Base-by-base conservation (phyloP, 64 coral and sea anemone genomes). In the Anthopleura sola region DNA sequence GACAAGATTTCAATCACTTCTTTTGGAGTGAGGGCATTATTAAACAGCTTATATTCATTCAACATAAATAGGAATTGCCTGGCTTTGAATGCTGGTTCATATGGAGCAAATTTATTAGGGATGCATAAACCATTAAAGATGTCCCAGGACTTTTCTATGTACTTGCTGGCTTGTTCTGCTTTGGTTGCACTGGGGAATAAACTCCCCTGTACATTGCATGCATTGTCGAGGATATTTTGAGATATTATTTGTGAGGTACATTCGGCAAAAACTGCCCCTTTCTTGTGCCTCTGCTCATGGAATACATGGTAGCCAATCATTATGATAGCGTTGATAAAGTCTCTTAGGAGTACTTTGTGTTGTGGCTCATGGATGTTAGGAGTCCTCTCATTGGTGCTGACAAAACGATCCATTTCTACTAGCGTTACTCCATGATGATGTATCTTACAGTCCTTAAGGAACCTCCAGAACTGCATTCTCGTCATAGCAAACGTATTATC, bases 401-500 rank as follows among this genome's bases (percentile, higher is more conserved):
- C 55, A 55, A 89, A 86, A 19, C 93, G 86, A 29, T 95, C 89
- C 20, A 99, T 87, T 62, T 92, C 90, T 40, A 83, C 88, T 33
- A 99, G 37, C 2, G 92, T 94, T 31, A 90, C 54, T 20, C 81
- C 90, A 66, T 85, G 81, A 32, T 95, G 93, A 68, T 99, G 97
- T 68, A 95, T 89, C 83, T 87, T 58, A 49, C 89, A 92, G 85
- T 99, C 97, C 68, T 99, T 99, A 33, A 99, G 75, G 51, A 99
- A 99, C 36, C 97, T 76, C 89, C 97, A 99, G 81, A 99, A 90
- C 53, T 99, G 97, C 77, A 99, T 58, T 37, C 85, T 82, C 21
- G 87, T 95, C 90, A 99, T 91, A 17, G 93, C 97, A 88, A 92
- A 99, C 14, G 97, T 99, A 75, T 99, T 99, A 76, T 99, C 97